A percentile compares a stretch with the other conserved stretches of the same genome.
phyloP scores from a whole-genome alignment of 2,888 invertebrate genomes.

The Frankliniella fusca region DNA sequence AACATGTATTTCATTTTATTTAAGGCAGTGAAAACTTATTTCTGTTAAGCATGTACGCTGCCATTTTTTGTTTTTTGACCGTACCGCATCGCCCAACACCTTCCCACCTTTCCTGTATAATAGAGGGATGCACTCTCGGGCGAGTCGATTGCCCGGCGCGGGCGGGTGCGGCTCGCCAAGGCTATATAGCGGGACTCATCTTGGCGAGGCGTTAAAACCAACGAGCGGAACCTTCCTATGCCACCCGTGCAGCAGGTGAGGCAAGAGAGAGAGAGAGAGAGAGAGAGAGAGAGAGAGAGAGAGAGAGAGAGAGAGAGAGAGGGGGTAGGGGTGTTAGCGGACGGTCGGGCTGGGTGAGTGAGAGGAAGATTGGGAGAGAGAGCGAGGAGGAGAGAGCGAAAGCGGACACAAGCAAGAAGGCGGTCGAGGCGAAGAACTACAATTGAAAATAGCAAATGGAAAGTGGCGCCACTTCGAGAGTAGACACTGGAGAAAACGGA shows the following conservation, averaged over 20 bases:
- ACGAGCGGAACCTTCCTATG: conserved; percentile 21
- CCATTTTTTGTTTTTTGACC: no score
- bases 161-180: neutral
- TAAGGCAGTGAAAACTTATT: no score
- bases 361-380: neutral
- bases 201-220: conserved; percentile 1
- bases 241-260: neutral
- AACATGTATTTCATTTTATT: no score
- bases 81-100: no score
- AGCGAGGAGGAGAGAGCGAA: neutral
- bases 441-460: no score
- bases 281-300: neutral
- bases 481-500: no score
- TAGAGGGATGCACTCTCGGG: neutral
- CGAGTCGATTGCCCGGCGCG: neutral
- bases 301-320: neutral
- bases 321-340: neutral
- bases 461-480: no score
- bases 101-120: neutral
- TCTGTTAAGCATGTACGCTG: no score
- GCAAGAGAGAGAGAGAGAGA: neutral
- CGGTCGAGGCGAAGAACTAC: neutral
- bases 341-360: neutral
- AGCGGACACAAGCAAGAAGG: neutral
- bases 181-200: conserved; percentile 2